phyloP scores from a whole-genome alignment of 2,797 vertebrate genomes.

The Paratrypauchen microcephalus region DNA sequence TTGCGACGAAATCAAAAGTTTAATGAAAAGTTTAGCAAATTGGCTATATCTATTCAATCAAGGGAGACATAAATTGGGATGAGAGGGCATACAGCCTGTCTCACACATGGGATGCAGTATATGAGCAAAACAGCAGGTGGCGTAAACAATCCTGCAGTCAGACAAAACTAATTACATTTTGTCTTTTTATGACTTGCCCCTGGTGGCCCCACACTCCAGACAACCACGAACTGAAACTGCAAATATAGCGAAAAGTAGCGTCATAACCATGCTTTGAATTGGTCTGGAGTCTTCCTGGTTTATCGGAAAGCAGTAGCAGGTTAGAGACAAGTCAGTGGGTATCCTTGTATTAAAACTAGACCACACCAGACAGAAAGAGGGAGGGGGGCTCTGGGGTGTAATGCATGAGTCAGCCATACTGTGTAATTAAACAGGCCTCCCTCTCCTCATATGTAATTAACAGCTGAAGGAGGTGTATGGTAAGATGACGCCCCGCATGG shows the following conservation, averaged over 20 bases:
- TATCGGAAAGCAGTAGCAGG: constrained; percentile 62
- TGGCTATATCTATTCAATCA: not conserved
- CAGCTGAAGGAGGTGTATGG: constrained; percentile 61
- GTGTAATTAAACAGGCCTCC: constrained; percentile 70
- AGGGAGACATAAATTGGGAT: not conserved
- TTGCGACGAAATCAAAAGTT: not conserved
- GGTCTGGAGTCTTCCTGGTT: constrained; percentile 44
- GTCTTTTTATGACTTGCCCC: constrained; percentile 14
- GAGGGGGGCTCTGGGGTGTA: constrained; percentile 24
- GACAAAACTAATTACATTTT: not conserved
- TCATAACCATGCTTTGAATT: constrained; percentile 46
- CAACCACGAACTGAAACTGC: constrained; percentile 32
- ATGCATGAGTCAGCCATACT: constrained; percentile 64
- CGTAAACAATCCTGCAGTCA: not conserved
- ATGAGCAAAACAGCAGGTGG: not conserved
- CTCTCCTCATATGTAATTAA: constrained; percentile 68
- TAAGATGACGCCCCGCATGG: constrained; percentile 60
- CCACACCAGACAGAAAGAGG: constrained; percentile 41
- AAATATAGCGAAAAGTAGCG: constrained; percentile 18
- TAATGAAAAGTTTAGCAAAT: not conserved
- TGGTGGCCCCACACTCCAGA: constrained; percentile 14
- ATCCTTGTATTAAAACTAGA: constrained; percentile 60
- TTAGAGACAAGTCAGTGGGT: constrained; percentile 52
- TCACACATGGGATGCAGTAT: not conserved
- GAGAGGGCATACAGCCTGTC: not conserved